Evolutionary conservation across 37 sponge, comb jelly and placozoan genomes (phyloP), one percentile per base, ranked within the genome.

Genomic region (Beroe forskalii): DNA sequence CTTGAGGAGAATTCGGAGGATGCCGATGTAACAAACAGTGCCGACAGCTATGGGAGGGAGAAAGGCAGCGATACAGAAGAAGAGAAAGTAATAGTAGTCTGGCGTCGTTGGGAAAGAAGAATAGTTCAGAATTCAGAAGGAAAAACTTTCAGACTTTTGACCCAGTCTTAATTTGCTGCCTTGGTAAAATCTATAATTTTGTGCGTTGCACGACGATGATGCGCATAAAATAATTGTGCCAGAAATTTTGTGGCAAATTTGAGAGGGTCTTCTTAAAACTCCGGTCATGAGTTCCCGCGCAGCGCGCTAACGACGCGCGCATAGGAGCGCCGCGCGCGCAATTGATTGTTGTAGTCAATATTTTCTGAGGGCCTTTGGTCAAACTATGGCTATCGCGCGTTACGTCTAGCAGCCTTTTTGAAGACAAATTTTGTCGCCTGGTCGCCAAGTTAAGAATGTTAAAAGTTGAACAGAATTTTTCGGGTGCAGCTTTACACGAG

Each of bases 1-100:
- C 42, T 80, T 38, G 25, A 38, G 44, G 2, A 80, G 86, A 19
- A 80, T 38, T 1, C 44, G 23, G 8, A 80, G 55, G 12, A 80
- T 80, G 9, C 40, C 86, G 24, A 41, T 80, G 86, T 80, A 80
- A 48, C 86, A 33, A 48, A 35, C 37, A 2, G 55, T 44, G 40
- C 86, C 86, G 22, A 44, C 86, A 33, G 86, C 30, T 4, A 80
- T 44, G 55, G 86, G 86, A 17, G 86, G 86, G 28, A 80, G 86
- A 37, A 80, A 80, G 19, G 86, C 86, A 8, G 86, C 43, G 1
- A 44, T 38, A 41, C 86, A 80, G 86, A 80, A 80, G 35, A 80
- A 80, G 1, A 38, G 86, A 3, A 80, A 30, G 86, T 30, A 80
- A 48, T 80, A 80, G 86, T 42, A 42, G 86, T 38, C 86, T 8